Evolutionary conservation across 2,888 invertebrate species (phyloP).

Genomic region (Lasioglossum villosulum): DNA sequence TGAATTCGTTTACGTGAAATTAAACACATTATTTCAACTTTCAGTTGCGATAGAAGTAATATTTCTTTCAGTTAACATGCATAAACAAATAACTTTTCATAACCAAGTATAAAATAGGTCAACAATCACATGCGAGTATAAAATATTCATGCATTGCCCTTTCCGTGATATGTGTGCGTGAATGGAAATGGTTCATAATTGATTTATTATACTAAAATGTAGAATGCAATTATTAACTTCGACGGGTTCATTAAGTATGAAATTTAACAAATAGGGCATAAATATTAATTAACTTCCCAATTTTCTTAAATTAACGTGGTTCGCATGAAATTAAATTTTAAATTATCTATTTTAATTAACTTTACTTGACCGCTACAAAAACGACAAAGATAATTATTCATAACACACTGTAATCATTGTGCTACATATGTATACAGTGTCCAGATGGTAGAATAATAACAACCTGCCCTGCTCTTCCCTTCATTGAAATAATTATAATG

Average conservation of each 20-base stretch:
- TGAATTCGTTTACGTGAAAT: not conserved
- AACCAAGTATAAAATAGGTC: not conserved
- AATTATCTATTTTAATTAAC: no score
- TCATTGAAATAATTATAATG: not conserved
- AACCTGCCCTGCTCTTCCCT: not conserved
- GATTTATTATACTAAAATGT: not conserved
- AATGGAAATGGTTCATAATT: not conserved
- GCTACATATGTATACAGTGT: not conserved
- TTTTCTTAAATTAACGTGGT: no score
- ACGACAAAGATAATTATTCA: no score
- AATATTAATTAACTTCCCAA: no score
- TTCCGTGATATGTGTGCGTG: not conserved
- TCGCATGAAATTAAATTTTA: no score
- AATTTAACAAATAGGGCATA: no score
- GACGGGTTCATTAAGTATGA: not conserved
- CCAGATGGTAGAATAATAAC: not conserved
- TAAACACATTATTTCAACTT: not conserved
- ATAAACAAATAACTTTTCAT: not conserved
- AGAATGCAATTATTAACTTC: not conserved
- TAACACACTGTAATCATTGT: not conserved
- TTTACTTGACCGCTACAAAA: no score
- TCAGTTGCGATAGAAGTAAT: not conserved
- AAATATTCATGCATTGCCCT: not conserved
- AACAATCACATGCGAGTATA: not conserved
- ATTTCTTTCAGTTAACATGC: not conserved